Conservation (phyloP, 2,888 invertebrate genomes). For the Metacarcinus magister region DNA sequence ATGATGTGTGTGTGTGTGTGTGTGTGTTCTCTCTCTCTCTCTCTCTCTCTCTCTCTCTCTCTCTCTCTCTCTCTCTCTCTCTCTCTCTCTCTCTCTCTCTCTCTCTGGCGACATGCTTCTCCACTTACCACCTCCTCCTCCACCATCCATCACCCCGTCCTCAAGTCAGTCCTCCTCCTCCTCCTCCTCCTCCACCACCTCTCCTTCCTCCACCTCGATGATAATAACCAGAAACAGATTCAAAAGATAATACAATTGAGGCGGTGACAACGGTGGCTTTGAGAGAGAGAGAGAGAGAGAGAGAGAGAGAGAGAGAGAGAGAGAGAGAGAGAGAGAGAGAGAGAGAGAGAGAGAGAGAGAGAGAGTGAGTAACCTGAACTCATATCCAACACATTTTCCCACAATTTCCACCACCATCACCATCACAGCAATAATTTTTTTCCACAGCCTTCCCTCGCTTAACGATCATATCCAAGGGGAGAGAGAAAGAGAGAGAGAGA, state of each 20-base stretch:
- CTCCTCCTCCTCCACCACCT: not conserved
- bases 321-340: conserved; percentile 48
- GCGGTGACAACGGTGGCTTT: not conserved
- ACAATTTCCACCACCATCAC: not conserved
- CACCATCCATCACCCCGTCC: conserved; percentile 17
- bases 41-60: too few species aligned
- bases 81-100: not conserved
- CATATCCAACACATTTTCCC: not conserved
- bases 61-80: conserved; percentile 17
- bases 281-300: conserved; percentile 57
- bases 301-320: conserved; percentile 49
- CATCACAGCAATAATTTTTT: not conserved
- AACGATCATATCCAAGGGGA: not conserved
- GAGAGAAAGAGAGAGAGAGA: not conserved
- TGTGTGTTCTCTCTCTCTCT: too few species aligned
- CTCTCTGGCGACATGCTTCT: not conserved
- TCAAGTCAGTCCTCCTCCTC: not conserved
- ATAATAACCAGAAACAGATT: not conserved
- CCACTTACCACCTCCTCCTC: conserved; percentile 3
- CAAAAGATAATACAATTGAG: not conserved
- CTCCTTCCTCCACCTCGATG: not conserved
- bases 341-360: not conserved
- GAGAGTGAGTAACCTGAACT: not conserved
- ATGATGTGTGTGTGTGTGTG: not conserved
- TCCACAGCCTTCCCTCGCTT: not conserved